Conservation (phyloP, 2,113 vertebrate species). For the Sprattus sprattus region DNA sequence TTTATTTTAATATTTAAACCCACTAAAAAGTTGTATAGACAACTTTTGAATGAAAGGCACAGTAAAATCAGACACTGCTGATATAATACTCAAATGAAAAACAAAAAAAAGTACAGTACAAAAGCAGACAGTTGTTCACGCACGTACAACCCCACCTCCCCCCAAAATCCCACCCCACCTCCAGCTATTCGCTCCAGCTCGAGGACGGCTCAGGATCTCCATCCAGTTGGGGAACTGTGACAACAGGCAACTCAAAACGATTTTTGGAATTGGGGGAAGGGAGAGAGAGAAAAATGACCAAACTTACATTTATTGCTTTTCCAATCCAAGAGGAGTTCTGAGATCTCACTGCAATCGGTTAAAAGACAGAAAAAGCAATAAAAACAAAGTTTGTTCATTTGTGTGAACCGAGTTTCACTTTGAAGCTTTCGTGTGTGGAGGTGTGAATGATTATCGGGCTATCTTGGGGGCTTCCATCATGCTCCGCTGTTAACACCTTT, state of each 20-base stretch:
- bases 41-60: slow-evolving; percentile 95
- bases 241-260: background rate
- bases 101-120: slow-evolving; percentile 81
- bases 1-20: slow-evolving; percentile 93
- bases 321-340: background rate
- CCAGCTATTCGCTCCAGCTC: background rate
- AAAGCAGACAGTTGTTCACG: slow-evolving; percentile 88
- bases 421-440: background rate
- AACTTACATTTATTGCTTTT: slow-evolving; percentile 48
- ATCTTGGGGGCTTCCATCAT: background rate
- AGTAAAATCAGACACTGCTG: slow-evolving; percentile 98
- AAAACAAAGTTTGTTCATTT: background rate
- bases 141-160: slow-evolving; percentile 87
- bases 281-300: background rate
- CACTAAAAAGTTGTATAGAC: slow-evolving; percentile 96
- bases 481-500: background rate
- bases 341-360: background rate
- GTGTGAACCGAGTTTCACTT: background rate
- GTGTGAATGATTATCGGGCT: background rate
- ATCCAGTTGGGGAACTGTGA: background rate
- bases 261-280: background rate
- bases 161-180: slow-evolving; percentile 69
- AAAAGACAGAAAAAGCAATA: slow-evolving; percentile 18
- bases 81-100: slow-evolving; percentile 91
- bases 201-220: background rate